phyloP scores from a whole-genome alignment of 2,797 vertebrate species.

The Phyllotis vaccarum region DNA sequence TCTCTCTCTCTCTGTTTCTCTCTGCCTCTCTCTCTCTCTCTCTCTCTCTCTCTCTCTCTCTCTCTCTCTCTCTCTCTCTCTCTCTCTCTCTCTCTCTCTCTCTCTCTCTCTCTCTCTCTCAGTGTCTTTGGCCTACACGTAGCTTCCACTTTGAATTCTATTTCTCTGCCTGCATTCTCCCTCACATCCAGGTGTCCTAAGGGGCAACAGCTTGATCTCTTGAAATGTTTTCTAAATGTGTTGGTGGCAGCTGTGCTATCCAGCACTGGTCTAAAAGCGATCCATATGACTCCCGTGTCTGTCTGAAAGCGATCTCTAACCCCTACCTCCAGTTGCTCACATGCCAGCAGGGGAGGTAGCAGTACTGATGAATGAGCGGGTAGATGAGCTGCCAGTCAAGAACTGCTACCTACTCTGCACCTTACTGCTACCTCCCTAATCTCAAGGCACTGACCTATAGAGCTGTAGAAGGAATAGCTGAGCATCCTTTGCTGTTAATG shows the following conservation, averaged over 20 bases:
- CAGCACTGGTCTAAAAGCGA: fast-evolving
- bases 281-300: neutral
- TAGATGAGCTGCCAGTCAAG: neutral
- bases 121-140: neutral
- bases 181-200: neutral
- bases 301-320: neutral
- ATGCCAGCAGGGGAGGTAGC: neutral
- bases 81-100: too few relatives aligned
- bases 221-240: neutral
- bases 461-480: neutral
- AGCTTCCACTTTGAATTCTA: neutral
- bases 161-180: fast-evolving
- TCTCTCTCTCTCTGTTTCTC: too few relatives aligned
- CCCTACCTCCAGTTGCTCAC: neutral
- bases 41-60: too few relatives aligned
- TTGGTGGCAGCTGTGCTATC: neutral
- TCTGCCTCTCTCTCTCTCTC: too few relatives aligned
- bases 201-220: neutral
- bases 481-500: neutral
- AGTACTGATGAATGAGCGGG: neutral
- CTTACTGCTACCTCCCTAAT: neutral
- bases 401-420: neutral
- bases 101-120: neutral
- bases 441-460: neutral
- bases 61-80: too few relatives aligned